Evolutionary conservation across 2,113 vertebrate genomes (phyloP), one percentile per base, ranked within the genome.

Genomic region (Colius striatus): DNA sequence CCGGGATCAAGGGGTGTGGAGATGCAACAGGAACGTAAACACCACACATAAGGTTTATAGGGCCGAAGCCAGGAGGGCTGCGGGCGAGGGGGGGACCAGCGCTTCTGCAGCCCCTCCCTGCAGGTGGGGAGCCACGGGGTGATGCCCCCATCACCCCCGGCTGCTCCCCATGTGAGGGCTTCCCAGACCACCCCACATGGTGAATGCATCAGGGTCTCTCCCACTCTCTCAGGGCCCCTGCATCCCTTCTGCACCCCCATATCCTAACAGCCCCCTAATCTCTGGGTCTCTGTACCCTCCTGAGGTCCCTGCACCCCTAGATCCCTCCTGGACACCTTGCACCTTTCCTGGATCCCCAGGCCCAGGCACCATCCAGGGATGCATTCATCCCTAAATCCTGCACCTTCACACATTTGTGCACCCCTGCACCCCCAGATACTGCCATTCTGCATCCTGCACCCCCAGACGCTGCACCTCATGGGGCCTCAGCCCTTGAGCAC

Each of bases 61-160:
- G 36, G 38, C 38, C 12, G 38, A 41, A 41, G 38, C 38, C 38
- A 15, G 18, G 12, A 10, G 10, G 5, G 66, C 15, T 1, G n/a
- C 17, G 23, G 30, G 16, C 12, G 38, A 41, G 38, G 5, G n/a
- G 63, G 66, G 60, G 66, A 7, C 32, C 34, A 17, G 29, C 5
- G 5, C 26, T 1, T 5, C 62, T 5, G 16, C 83, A 62, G 47
- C 47, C 47, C 16, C 74, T 30, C 54, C 16, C 36, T 30, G 53
- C 38, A 26, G 16, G 16, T 1, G 3, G 66, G 38, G 72, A 26
- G 4, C 14, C 6, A 3, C 14, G 6, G 60, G 14, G 8, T 9
- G n/a, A 41, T 41, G 4, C 26, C 32, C n/a, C 10, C 22, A 1
- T 25, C 54, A 4, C 1, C 17, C 48, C 4, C 1, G 7, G 36